These are phyloP conservation scores for Sarcophaga carnaria DNA, from an alignment of 2,888 invertebrate genomes.

Conservation along the genomic window DNA sequence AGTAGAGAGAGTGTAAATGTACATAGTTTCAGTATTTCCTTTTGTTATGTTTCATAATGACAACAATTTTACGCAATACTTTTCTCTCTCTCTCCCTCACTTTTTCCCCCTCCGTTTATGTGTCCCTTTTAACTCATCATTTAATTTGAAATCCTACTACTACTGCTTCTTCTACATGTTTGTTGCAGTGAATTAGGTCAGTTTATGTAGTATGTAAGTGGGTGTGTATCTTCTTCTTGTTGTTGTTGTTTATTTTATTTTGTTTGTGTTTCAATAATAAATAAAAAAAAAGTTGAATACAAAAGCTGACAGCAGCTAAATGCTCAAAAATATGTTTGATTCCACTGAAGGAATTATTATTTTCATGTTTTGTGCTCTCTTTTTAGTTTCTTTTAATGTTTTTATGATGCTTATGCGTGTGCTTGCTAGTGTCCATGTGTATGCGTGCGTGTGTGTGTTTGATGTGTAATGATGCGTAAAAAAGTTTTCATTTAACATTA, in stretches of 20 bases:
- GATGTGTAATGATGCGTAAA: no score
- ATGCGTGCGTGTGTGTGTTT: no score
- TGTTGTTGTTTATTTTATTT: no score
- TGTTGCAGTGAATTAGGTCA: constrained; percentile 52
- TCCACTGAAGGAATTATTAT: not conserved
- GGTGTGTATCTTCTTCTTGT: not conserved
- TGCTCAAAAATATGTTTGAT: constrained; percentile 62
- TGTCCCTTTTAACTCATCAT: constrained; percentile 6
- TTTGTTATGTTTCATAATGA: constrained; percentile 34
- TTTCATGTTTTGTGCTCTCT: not conserved
- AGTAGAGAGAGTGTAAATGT: no score
- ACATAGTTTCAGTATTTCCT: not conserved
- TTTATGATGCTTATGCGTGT: no score
- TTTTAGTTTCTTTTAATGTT: no score
- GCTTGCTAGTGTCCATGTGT: no score
- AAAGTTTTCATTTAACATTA: no score
- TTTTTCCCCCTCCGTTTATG: not conserved
- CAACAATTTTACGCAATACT: constrained; percentile 50
- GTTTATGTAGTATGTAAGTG: constrained; percentile 3
- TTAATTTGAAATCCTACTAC: constrained; percentile 22
- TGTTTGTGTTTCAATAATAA: not conserved
- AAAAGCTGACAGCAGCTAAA: constrained; percentile 64
- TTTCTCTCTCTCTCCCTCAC: not conserved
- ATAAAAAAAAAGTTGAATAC: constrained; percentile 13
- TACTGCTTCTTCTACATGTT: constrained; percentile 25